Evolutionary conservation across 2,888 invertebrate species (phyloP).

Genomic region (Dascillus cervinus): DNA sequence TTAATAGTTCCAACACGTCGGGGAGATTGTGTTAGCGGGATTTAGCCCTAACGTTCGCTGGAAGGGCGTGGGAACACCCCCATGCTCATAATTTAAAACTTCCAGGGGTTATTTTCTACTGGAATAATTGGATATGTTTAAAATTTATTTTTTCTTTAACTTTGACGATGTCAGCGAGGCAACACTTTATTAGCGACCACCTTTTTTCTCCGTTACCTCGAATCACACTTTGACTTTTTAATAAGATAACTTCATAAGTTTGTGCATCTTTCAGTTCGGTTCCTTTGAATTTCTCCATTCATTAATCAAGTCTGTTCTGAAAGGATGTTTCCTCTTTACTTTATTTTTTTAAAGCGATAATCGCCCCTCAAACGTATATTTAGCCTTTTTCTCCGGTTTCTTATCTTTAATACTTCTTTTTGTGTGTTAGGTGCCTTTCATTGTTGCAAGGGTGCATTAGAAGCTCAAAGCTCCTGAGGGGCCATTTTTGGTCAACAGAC

Average conservation of each 20-base stretch:
- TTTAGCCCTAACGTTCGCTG: constrained; percentile 9
- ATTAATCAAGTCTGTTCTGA: no score
- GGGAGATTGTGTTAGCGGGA: constrained; percentile 21
- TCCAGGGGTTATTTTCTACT: constrained; percentile 18
- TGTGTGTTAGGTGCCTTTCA: constrained; percentile 2
- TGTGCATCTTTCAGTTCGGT: no score
- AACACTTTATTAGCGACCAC: constrained; percentile 16
- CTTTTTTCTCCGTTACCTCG: constrained; percentile 6
- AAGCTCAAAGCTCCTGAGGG: constrained; percentile 13
- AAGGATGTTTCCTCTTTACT: no score
- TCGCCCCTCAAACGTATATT: no score
- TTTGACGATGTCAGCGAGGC: constrained; percentile 13
- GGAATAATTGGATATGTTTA: constrained; percentile 23
- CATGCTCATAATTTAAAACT: constrained; percentile 21
- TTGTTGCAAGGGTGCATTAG: constrained; percentile 4
- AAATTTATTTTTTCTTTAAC: constrained; percentile 19
- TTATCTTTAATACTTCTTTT: background rate
- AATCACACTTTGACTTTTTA: constrained; percentile 10
- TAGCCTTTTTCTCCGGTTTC: no score
- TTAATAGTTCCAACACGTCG: constrained; percentile 26
- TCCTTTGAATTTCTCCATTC: no score
- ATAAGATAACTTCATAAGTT: constrained; percentile 16
- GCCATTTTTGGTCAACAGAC: constrained; percentile 29
- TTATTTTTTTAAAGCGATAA: no score
- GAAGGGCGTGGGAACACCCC: constrained; percentile 9